Evolutionary conservation across 2,797 vertebrate genomes (phyloP).

Genomic region (Labroides dimidiatus): DNA sequence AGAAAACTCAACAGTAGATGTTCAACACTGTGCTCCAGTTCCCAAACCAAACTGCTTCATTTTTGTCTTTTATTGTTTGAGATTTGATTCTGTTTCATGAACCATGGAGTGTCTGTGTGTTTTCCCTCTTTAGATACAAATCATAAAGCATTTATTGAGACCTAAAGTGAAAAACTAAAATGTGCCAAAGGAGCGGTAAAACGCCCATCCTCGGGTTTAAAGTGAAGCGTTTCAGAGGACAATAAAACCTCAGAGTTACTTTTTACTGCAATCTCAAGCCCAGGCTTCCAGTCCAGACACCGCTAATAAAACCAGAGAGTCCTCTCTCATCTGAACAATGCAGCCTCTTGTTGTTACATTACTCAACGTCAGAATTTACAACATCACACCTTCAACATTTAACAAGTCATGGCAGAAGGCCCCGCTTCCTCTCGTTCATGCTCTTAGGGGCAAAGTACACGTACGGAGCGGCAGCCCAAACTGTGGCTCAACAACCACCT

Average conservation of each 20-base stretch:
- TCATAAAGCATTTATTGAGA: too few relatives aligned
- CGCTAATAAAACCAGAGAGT: neutral
- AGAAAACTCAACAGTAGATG: too few relatives aligned
- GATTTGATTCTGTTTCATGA: too few relatives aligned
- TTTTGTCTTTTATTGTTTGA: too few relatives aligned
- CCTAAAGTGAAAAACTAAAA: neutral
- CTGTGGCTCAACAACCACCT: neutral
- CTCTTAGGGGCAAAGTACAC: slow-evolving; percentile 41
- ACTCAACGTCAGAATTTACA: slow-evolving; percentile 34
- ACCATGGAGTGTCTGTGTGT: too few relatives aligned
- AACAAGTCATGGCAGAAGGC: neutral
- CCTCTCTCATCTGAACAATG: slow-evolving; percentile 18
- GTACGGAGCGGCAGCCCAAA: slow-evolving; percentile 1
- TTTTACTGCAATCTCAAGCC: neutral
- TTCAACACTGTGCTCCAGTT: too few relatives aligned
- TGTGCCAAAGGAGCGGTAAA: neutral
- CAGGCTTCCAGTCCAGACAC: neutral
- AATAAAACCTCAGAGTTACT: neutral
- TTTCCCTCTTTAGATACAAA: too few relatives aligned
- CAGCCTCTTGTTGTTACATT: slow-evolving; percentile 29
- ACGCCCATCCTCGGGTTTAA: neutral
- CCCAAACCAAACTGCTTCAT: too few relatives aligned
- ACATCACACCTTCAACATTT: slow-evolving; percentile 30
- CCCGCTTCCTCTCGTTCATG: slow-evolving; percentile 21
- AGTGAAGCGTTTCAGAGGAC: neutral